phyloP scores from a whole-genome alignment of 1,140 invertebrate species.

The Hylaeus anthracinus region DNA sequence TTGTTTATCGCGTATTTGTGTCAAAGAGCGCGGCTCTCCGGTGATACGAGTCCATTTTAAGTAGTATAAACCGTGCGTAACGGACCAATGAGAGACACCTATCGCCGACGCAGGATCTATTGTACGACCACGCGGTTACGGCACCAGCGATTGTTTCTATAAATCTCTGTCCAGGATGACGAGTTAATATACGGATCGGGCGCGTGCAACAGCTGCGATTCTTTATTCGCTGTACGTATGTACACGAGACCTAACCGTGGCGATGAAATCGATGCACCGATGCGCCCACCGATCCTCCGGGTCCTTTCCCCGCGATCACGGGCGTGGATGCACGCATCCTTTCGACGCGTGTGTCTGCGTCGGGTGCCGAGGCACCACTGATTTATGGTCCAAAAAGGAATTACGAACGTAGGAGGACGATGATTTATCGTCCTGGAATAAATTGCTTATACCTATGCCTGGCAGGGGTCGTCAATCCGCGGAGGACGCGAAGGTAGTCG shows the following conservation, averaged over 20 bases:
- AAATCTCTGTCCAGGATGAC: background rate
- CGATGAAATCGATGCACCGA: conserved; percentile 13
- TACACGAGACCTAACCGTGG: background rate
- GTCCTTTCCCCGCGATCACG: background rate
- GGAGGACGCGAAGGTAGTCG: conserved; percentile 23
- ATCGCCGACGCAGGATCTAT: background rate
- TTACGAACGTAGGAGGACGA: conserved; percentile 71
- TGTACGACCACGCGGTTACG: background rate
- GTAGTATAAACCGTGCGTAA: no score
- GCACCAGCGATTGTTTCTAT: background rate
- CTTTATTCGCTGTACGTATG: background rate
- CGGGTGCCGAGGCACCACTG: conserved; percentile 49
- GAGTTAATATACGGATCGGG: conserved; percentile 27
- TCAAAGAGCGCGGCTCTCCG: background rate
- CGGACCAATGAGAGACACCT: no score
- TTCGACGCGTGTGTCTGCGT: conserved; percentile 34
- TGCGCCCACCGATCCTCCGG: background rate
- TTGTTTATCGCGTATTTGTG: conserved; percentile 36
- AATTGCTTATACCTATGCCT: conserved; percentile 67
- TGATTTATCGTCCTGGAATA: conserved; percentile 70
- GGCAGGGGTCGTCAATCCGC: conserved; percentile 52
- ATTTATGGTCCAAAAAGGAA: conserved; percentile 73
- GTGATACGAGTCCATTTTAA: conserved; percentile 6
- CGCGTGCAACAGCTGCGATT: background rate
- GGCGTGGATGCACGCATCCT: background rate